phyloP scores from a whole-genome alignment of 2,113 vertebrate genomes.

The Climacteris rufus region DNA sequence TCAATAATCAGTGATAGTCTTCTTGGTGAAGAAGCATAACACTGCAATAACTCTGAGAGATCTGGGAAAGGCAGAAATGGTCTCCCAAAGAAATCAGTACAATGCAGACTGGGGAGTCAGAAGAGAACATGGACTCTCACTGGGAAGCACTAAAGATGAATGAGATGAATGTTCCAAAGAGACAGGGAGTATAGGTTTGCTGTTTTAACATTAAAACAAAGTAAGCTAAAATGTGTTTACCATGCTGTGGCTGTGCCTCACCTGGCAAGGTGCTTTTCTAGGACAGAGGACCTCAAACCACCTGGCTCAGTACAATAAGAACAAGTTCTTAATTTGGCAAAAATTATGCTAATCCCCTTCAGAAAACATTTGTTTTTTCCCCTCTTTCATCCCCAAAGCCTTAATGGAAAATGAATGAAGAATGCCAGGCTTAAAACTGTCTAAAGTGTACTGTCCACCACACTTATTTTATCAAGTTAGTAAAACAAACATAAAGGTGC shows the following conservation, averaged over 20 bases:
- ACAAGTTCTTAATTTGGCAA: background rate
- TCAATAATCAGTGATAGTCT: background rate
- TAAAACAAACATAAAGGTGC: background rate
- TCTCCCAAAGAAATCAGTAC: background rate
- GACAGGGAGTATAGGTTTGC: background rate
- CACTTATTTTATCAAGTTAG: conserved; percentile 35
- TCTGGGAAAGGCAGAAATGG: background rate
- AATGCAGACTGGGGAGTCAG: background rate
- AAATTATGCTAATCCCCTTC: background rate
- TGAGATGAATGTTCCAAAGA: background rate
- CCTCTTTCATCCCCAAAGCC: background rate
- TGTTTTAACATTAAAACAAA: background rate
- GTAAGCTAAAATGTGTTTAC: background rate
- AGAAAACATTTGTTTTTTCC: background rate
- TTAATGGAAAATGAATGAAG: background rate
- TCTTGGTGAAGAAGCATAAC: background rate
- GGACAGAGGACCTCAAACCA: background rate
- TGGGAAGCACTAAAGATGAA: background rate
- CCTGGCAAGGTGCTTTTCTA: background rate
- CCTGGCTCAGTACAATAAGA: background rate
- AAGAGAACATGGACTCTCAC: background rate
- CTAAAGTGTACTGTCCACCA: background rate
- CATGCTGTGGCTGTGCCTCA: background rate
- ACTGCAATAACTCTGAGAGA: background rate
- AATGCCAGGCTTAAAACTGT: background rate